Conservation (phyloP, 2,113 vertebrate species). For the Rhinolophus ferrumequinum region DNA sequence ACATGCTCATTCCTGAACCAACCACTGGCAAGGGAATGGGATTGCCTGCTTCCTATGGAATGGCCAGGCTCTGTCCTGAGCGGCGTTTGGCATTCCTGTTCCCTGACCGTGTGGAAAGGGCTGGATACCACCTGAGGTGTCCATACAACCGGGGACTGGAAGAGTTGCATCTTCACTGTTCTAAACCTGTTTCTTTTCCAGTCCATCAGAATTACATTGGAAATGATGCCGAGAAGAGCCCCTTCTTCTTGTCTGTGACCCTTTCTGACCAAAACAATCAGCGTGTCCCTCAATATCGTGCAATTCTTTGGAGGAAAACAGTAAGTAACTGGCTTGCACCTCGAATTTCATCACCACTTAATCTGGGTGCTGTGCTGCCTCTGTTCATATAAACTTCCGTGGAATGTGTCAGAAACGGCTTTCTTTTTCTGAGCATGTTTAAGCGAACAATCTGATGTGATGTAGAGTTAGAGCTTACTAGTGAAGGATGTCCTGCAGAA, state of each 20-base stretch:
- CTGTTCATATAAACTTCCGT: neutral
- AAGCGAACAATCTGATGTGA: neutral
- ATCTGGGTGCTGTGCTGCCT: neutral
- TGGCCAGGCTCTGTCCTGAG: neutral
- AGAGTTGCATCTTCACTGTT: neutral
- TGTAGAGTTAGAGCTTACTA: neutral
- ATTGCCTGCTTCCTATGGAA: accelerated
- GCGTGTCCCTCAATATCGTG: constrained; percentile 96
- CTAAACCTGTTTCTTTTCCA: constrained; percentile 78
- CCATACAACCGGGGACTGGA: neutral
- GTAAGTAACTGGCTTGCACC: constrained; percentile 85
- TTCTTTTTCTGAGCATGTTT: neutral
- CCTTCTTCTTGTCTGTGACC: constrained; percentile 97
- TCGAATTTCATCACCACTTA: neutral
- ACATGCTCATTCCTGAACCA: neutral
- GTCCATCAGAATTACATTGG: constrained; percentile 99
- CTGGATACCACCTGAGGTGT: neutral
- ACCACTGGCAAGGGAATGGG: neutral
- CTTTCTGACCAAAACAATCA: constrained; percentile 99
- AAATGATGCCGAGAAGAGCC: constrained; percentile 96
- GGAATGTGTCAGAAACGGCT: neutral
- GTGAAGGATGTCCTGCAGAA: neutral
- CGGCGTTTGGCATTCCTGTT: neutral
- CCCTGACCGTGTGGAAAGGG: neutral
- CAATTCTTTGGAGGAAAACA: constrained; percentile 97